Base-by-base conservation (phyloP, 53 echinoderm and acorn worm species). In the Pentamera pediparva region DNA sequence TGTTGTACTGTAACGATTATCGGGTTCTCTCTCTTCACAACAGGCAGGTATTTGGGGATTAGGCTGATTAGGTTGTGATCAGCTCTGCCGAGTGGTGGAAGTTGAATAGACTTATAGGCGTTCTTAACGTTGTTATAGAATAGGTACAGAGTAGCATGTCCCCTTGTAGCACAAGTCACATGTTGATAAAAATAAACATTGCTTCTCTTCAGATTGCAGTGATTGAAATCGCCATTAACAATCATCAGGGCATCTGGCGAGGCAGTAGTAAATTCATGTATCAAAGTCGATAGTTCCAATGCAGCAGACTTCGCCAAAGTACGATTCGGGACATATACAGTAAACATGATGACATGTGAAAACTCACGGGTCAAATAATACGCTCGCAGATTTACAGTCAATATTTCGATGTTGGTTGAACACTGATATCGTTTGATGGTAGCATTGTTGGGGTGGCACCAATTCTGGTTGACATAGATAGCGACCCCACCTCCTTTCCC, bases 391-490 rank as follows among this genome's bases (percentile, higher is more conserved):
- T 4, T 61, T 3, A 33, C 9, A 61, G 1, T 34, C 20, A 4
- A 45, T 35, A 3, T 62, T 1, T 35, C 62, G 31, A 56, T 56
- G 22, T 56, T 1, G 11, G 72, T 37, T 39, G 74, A 25, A 70
- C 80, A 80, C 22, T 45, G 20, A 12, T 67, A 22, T 22, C 55
- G 63, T 50, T 65, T 67, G 12, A 67, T 43, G 13, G 26, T 22
- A 29, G 35, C 47, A 32, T 74, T 81, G 37, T 61, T 81, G 5
- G 62, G 35, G 35, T 61, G 62, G 38, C 81, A 81, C 81, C 52
- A 81, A 13, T 48, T 61, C 19, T 75, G n/a, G 53, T 81, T 81
- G 20, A 81, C 48, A 38, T 61, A 81, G 28, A 81, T 22, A 37
- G 62, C 60, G 10, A 81, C 74, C 6, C 64, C 63, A 19, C 75